Evolutionary conservation across 2,113 vertebrate species (phyloP).

Genomic region (Carassius auratus): DNA sequence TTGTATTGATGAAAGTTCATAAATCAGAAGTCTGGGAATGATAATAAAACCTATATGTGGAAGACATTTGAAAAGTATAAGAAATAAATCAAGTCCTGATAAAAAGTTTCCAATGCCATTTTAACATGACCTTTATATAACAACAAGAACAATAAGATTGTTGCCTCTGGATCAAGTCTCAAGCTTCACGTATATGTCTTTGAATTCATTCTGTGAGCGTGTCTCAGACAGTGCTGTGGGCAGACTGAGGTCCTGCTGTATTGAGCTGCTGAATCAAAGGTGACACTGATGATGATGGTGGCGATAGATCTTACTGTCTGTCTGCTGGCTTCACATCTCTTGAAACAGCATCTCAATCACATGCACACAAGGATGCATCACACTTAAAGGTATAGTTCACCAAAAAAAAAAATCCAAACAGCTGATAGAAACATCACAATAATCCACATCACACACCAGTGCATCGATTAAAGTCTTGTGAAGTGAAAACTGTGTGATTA

Average conservation of each 20-base stretch:
- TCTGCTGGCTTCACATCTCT: neutral
- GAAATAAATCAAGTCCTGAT: no score
- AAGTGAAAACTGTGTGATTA: no score
- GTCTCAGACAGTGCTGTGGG: neutral
- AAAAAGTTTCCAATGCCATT: neutral
- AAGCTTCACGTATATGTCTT: neutral
- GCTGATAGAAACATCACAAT: no score
- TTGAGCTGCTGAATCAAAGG: conserved; percentile 40
- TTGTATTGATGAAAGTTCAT: no score
- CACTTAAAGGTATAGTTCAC: no score
- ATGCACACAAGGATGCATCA: neutral
- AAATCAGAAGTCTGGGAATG: no score
- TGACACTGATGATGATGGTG: conserved; percentile 24
- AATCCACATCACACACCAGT: no score
- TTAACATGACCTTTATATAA: neutral
- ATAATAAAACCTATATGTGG: no score
- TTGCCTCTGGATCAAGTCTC: neutral
- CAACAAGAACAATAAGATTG: no score
- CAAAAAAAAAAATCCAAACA: no score
- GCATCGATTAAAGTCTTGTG: no score
- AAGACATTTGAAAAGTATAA: no score
- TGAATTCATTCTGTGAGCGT: neutral
- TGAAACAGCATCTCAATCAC: neutral
- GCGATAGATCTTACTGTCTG: conserved; percentile 15
- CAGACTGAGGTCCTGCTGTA: conserved; percentile 8